phyloP scores from a whole-genome alignment of 92 coral and sea anemone species.

The Paramuricea clavata region DNA sequence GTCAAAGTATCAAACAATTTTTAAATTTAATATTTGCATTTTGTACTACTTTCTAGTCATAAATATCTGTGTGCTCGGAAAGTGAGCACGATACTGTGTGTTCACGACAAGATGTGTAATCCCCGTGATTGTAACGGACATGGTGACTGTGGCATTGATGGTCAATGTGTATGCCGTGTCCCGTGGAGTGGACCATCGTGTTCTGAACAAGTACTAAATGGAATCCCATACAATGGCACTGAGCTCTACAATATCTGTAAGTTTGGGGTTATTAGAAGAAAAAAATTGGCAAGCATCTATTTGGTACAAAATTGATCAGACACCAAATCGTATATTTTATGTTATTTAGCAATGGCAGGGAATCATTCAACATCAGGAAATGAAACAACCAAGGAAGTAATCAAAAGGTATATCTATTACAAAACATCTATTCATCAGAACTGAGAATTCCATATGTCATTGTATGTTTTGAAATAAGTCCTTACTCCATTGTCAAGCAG shows the following conservation, averaged over 20 bases:
- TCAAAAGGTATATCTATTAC: slow-evolving; percentile 16
- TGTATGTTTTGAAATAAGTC: no score
- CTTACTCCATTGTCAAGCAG: no score
- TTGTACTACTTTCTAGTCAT: slow-evolving; percentile 64
- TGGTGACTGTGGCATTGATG: slow-evolving; percentile 79
- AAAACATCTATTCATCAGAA: not conserved
- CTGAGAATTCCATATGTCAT: no score
- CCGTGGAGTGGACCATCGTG: slow-evolving; percentile 85
- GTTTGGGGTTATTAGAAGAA: not conserved
- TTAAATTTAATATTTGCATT: no score
- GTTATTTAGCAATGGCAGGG: not conserved
- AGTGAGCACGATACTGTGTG: slow-evolving; percentile 89
- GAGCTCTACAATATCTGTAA: slow-evolving; percentile 64
- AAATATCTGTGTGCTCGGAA: slow-evolving; percentile 82
- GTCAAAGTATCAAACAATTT: no score
- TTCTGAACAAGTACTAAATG: slow-evolving; percentile 65
- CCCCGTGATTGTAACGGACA: slow-evolving; percentile 85
- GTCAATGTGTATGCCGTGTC: slow-evolving; percentile 82
- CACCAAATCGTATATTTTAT: not conserved
- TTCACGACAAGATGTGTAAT: slow-evolving; percentile 83
- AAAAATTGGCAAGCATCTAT: not conserved
- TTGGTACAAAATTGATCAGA: not conserved
- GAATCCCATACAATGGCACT: not conserved
- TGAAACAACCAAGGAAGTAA: slow-evolving; percentile 38
- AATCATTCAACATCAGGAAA: slow-evolving; percentile 23